phyloP scores from a whole-genome alignment of 2,888 invertebrate species.

The Liopterus haemorrhoidalis region DNA sequence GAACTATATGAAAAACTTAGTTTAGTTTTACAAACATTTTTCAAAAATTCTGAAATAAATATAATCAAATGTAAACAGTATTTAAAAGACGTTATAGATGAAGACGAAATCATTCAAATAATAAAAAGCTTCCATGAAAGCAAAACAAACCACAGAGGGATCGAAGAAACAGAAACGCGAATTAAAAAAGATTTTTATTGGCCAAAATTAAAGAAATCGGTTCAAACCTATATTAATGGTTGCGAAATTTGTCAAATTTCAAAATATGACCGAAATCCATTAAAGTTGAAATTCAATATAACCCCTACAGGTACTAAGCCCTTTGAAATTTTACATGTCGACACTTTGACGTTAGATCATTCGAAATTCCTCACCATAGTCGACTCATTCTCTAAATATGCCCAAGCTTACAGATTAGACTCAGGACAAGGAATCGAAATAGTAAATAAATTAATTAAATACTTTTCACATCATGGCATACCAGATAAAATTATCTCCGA shows the following conservation, averaged over 20 bases:
- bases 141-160: slow-evolving; percentile 4
- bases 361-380: slow-evolving; percentile 18
- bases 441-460: slow-evolving; percentile 19
- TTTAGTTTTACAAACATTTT: too few species aligned
- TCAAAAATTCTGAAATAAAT: neutral
- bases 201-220: slow-evolving; percentile 1
- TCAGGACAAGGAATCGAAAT: slow-evolving; percentile 15
- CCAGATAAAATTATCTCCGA: slow-evolving; percentile 19
- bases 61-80: too few species aligned
- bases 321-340: slow-evolving; percentile 22
- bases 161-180: neutral
- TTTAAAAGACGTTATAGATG: neutral
- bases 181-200: slow-evolving; percentile 1
- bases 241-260: slow-evolving; percentile 18
- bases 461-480: slow-evolving; percentile 20
- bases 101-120: neutral
- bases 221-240: slow-evolving; percentile 3
- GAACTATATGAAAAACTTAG: slow-evolving; percentile 5
- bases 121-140: slow-evolving; percentile 5
- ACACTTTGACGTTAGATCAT: slow-evolving; percentile 18
- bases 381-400: slow-evolving; percentile 22
- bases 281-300: slow-evolving; percentile 19
- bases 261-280: slow-evolving; percentile 18
- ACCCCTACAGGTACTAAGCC: slow-evolving; percentile 20
- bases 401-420: slow-evolving; percentile 21